Base-by-base conservation (phyloP, 2,888 invertebrate species). In the Mechanitis messenoides region DNA sequence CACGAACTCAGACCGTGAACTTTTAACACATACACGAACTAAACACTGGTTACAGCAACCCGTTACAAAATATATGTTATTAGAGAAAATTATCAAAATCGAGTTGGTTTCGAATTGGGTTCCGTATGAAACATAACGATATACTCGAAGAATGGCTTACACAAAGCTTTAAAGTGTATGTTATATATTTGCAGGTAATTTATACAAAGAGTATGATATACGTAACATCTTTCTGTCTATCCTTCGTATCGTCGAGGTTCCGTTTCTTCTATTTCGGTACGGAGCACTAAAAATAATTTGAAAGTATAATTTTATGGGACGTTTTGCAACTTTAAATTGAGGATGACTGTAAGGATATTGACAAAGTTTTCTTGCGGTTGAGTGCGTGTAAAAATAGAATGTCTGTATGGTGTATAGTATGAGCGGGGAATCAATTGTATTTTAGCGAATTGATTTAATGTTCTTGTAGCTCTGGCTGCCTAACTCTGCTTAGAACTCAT, bases 341-440 rank as follows among this genome's bases (percentile, higher is more conserved):
- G 74, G 77, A 78, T 75, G 72, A 64, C 58, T 68, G 72, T 69
- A 65, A 76, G 79, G 80, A 79, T 77, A 70, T 79, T 77, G 73
- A 69, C 73, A 77, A 79, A 76, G 67, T 65, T 57, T 20, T 20
- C 20, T 20, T 61, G 60, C 58, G 59, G 55, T 58, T 45, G 65
- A 56, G 59, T 59, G 59, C 28, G 31, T 50, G 28, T 28, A 31
- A 35, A 50, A 50, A 50, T 9, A 9, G 31, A 31, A 28, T 28
- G 2, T 28, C 50, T 50, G n/a, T n/a, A 5, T 20, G 20, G 20
- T 20, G 20, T 20, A 20, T 20, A 20, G 20, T 20, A 20, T 20
- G 20, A 20, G 20, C 20, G 20, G 20, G 20, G 1, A 20, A 20
- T 20, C 20, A 20, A 20, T 20, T 20, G 20, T 20, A 20, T 20